A percentile compares a stretch with the other conserved stretches of the same genome.
Conservation (phyloP, 2,113 vertebrate species). For the chimpanzee (Pan troglodytes) region NHGRI_mPanTro3-v2.1_pri NC_086015.1:200285501-200286000, state of each 20-base stretch:
- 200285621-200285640: conserved; percentile 2
- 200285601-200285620: conserved; percentile 7
- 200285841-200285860: neutral
- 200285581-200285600: neutral
- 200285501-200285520: neutral
- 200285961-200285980: neutral
- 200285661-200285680: neutral
- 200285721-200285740: neutral
- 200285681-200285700: neutral
- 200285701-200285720: conserved; percentile 14
- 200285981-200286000: neutral
- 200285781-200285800: neutral
- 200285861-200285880: neutral
- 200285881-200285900: neutral
- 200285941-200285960: neutral
- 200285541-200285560: neutral
- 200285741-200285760: neutral
- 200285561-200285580: neutral
- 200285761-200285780: neutral
- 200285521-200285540: neutral
- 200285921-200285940: neutral
- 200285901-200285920: neutral
- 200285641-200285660: neutral
- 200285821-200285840: neutral
- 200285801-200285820: neutral